Conservation (phyloP, 2,888 invertebrate species). For the Agonopterix heracliana region DNA sequence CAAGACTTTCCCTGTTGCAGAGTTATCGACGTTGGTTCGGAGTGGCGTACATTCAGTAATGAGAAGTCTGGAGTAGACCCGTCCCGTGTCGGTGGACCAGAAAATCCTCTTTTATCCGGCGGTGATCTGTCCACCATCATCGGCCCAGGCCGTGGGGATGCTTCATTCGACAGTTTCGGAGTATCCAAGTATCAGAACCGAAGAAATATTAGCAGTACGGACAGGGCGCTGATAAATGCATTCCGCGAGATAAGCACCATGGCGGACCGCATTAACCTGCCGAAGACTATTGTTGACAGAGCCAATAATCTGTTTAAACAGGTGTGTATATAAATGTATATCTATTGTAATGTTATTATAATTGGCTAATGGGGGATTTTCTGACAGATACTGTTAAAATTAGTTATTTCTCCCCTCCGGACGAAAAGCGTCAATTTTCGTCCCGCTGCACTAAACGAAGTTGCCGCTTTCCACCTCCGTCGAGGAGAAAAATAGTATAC, state of each 20-base stretch:
- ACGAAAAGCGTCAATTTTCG: no score
- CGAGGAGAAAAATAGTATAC: no score
- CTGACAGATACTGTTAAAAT: no score
- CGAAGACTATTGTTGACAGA: slow-evolving; percentile 96
- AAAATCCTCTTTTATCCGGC: slow-evolving; percentile 96
- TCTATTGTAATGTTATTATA: background rate
- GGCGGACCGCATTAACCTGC: slow-evolving; percentile 98
- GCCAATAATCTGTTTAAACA: slow-evolving; percentile 98
- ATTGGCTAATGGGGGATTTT: background rate
- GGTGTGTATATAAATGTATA: slow-evolving; percentile 53
- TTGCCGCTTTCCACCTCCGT: no score
- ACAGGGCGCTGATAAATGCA: slow-evolving; percentile 95
- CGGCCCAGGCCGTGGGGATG: slow-evolving; percentile 83
- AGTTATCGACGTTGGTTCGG: slow-evolving; percentile 99
- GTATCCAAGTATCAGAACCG: slow-evolving; percentile 85
- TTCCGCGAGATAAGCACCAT: slow-evolving; percentile 98
- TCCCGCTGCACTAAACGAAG: no score
- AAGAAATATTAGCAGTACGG: slow-evolving; percentile 92
- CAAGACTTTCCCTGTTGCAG: slow-evolving; percentile 60
- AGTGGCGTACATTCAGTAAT: slow-evolving; percentile 99
- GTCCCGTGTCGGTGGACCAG: slow-evolving; percentile 99
- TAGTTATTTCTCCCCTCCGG: no score
- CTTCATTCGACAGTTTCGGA: slow-evolving; percentile 92
- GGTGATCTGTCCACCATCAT: slow-evolving; percentile 98
- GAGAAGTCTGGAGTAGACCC: slow-evolving; percentile 98